Evolutionary conservation across 2,888 invertebrate species (phyloP).

Genomic region (Platycnemis pennipes): DNA sequence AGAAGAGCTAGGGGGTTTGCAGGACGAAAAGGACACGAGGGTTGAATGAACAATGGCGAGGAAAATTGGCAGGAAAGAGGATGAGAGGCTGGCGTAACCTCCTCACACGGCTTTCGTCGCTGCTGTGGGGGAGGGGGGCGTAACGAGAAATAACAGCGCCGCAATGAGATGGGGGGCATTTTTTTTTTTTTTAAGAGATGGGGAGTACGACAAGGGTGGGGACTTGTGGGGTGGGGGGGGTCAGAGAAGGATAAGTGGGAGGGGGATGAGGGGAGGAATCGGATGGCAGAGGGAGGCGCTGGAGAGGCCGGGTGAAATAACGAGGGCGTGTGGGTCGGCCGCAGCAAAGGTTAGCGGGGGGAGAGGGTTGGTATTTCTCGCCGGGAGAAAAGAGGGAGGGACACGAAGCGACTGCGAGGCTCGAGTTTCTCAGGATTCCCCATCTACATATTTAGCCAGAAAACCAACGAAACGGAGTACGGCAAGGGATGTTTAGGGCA

Average conservation of each 20-base stretch:
- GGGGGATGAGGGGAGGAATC: slow-evolving; percentile 2
- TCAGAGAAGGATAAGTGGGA: slow-evolving; percentile 23
- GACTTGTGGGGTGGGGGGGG: background rate
- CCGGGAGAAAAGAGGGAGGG: background rate
- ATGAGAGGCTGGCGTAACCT: background rate
- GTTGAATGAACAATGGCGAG: background rate
- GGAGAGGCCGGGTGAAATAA: background rate
- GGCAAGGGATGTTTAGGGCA: too few species aligned
- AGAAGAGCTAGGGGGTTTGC: background rate
- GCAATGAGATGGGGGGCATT: background rate
- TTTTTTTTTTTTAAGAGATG: background rate
- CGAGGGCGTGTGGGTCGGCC: background rate
- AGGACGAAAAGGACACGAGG: background rate
- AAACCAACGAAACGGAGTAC: too few species aligned
- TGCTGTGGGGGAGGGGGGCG: background rate
- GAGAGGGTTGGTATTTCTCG: background rate
- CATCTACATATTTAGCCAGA: too few species aligned
- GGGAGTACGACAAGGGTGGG: background rate
- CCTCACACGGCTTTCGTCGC: background rate
- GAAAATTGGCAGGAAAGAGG: background rate
- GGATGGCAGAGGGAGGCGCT: background rate
- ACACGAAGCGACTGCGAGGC: background rate
- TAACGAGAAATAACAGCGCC: slow-evolving; percentile 27
- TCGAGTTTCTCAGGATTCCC: background rate
- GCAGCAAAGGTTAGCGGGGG: background rate